phyloP scores from a whole-genome alignment of 2,113 vertebrate species.

The Myotis brandtii region DNA sequence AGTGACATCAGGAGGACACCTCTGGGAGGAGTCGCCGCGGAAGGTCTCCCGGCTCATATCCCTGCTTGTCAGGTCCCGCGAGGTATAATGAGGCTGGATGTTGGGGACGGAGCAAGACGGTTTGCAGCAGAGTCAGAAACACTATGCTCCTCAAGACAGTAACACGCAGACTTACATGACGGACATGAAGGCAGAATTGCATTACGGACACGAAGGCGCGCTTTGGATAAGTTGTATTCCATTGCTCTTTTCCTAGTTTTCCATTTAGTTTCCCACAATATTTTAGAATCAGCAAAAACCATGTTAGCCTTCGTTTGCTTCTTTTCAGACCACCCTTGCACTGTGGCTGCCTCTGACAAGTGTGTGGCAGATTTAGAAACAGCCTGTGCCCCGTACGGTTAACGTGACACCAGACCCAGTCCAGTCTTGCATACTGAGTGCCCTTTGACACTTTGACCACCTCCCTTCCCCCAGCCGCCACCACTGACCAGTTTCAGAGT shows the following conservation, averaged over 20 bases:
- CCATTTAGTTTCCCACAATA: background rate
- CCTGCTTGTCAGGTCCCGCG: background rate
- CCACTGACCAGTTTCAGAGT: background rate
- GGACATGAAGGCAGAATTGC: rapidly evolving
- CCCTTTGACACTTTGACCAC: rapidly evolving
- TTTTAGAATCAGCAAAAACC: background rate
- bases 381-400: background rate
- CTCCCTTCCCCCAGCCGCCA: background rate
- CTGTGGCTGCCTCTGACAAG: background rate
- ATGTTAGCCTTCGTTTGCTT: background rate
- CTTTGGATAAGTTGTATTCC: background rate
- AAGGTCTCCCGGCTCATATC: background rate
- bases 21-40: background rate
- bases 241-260: background rate
- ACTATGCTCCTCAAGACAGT: background rate
- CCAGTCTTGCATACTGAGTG: background rate
- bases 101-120: background rate
- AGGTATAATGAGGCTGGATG: background rate
- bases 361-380: background rate
- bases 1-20: rapidly evolving
- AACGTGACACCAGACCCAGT: too few species aligned
- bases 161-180: background rate
- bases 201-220: rapidly evolving
- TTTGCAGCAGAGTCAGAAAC: background rate
- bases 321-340: background rate